A percentile compares a stretch with the other conserved stretches of the same genome.
Conservation (phyloP, 2,113 vertebrate species). For the Neopipo cinnamomea region DNA sequence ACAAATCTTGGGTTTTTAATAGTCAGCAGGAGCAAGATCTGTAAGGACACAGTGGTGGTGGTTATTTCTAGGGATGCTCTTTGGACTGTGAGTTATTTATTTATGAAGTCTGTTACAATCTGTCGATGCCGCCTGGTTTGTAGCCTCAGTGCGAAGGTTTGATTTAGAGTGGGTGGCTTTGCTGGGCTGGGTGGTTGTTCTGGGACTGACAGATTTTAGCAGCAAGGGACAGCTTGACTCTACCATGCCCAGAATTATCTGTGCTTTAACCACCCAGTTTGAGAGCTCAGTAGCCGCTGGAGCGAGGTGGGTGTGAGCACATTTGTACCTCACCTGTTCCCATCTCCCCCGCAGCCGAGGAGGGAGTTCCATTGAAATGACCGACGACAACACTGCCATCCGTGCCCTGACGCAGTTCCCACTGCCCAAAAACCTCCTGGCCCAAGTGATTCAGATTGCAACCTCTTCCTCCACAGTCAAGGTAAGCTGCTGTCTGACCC, state of each 20-base stretch:
- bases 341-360: background rate
- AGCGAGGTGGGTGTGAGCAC: background rate
- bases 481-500: slow-evolving; percentile 67
- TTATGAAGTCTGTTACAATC: background rate
- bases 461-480: slow-evolving; percentile 79
- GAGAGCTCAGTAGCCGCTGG: background rate
- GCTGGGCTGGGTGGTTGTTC: background rate
- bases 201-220: background rate
- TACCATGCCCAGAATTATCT: background rate
- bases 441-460: slow-evolving; percentile 87
- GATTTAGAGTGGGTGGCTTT: background rate
- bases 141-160: background rate
- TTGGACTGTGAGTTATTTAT: background rate
- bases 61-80: background rate
- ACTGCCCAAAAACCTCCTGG: slow-evolving; percentile 86
- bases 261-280: background rate
- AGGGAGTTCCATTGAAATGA: slow-evolving; percentile 74
- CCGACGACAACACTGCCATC: slow-evolving; percentile 66
- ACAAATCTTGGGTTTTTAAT: background rate
- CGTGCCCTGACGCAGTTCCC: slow-evolving; percentile 86
- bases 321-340: background rate
- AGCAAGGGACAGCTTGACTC: background rate
- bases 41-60: background rate
- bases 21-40: background rate
- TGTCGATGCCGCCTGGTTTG: background rate